Evolutionary conservation across 2,113 vertebrate species (phyloP).

Genomic region (Pampusana beccarii): DNA sequence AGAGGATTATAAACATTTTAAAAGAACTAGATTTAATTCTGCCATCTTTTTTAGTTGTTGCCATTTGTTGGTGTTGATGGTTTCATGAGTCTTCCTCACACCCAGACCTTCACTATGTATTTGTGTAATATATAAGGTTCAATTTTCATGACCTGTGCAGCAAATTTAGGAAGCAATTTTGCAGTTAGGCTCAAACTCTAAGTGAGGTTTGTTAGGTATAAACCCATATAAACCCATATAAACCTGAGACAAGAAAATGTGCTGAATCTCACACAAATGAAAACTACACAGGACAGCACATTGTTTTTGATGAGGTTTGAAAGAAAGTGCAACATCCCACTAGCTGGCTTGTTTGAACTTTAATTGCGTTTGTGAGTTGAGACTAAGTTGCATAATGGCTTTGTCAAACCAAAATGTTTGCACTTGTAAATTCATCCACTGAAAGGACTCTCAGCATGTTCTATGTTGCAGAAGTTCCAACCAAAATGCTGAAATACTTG

Average conservation of each 20-base stretch:
- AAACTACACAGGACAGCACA: neutral
- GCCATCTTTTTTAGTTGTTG: neutral
- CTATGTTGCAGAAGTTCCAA: neutral
- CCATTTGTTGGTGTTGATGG: neutral
- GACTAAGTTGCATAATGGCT: neutral
- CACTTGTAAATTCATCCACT: neutral
- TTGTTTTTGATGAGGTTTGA: neutral
- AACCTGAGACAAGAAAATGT: neutral
- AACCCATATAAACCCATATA: neutral
- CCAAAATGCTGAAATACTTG: neutral
- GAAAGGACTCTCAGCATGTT: neutral
- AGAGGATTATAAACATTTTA: neutral
- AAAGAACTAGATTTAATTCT: neutral
- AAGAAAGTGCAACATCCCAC: neutral
- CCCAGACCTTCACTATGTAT: neutral
- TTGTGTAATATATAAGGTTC: neutral
- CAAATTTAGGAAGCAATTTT: neutral
- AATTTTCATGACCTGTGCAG: neutral
- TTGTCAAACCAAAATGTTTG: neutral
- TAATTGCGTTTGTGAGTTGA: neutral
- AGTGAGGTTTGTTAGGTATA: neutral
- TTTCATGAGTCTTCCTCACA: neutral
- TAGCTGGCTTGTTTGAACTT: neutral
- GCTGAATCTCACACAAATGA: neutral
- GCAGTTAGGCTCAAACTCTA: neutral